These are phyloP conservation scores for Ectemnius lituratus DNA, from an alignment of 2,888 invertebrate genomes.

Conservation along the genomic window DNA sequence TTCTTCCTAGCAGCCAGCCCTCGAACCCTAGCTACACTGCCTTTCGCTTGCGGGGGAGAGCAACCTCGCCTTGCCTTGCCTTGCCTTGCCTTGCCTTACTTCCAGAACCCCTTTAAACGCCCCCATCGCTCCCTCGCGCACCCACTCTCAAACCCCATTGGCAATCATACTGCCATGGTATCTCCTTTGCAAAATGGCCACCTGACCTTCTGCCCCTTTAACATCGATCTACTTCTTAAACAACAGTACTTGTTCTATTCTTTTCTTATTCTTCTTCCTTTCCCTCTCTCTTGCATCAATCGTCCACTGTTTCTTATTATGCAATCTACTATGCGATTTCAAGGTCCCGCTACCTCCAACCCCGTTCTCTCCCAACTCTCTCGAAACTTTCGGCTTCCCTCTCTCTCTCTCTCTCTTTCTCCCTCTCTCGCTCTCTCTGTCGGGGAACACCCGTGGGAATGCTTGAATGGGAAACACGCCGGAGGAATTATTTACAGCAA, in stretches of 20 bases:
- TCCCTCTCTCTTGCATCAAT: not conserved
- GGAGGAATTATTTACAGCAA: too few relatives aligned
- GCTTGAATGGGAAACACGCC: too few relatives aligned
- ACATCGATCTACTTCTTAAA: slow-evolving; percentile 23
- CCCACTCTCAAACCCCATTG: slow-evolving; percentile 63
- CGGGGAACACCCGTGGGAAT: too few relatives aligned
- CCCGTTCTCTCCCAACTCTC: not conserved
- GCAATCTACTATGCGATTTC: not conserved
- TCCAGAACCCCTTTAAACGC: slow-evolving; percentile 55
- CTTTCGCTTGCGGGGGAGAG: not conserved
- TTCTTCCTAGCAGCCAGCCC: slow-evolving; percentile 62
- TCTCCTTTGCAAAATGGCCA: slow-evolving; percentile 70
- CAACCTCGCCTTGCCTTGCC: slow-evolving; percentile 21
- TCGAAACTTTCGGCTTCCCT: not conserved
- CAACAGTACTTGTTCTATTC: not conserved
- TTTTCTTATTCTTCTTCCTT: not conserved
- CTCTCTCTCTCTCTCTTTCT: slow-evolving; percentile 4
- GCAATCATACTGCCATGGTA: slow-evolving; percentile 68
- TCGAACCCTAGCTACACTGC: slow-evolving; percentile 54
- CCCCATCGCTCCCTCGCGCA: slow-evolving; percentile 52
- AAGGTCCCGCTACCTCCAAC: not conserved
- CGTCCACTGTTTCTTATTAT: too few relatives aligned
- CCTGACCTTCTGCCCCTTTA: slow-evolving; percentile 58
- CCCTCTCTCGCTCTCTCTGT: not conserved
- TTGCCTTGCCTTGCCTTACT: slow-evolving; percentile 52